Evolutionary conservation across 2,797 vertebrate genomes (phyloP).

Genomic region (Falco naumanni): DNA sequence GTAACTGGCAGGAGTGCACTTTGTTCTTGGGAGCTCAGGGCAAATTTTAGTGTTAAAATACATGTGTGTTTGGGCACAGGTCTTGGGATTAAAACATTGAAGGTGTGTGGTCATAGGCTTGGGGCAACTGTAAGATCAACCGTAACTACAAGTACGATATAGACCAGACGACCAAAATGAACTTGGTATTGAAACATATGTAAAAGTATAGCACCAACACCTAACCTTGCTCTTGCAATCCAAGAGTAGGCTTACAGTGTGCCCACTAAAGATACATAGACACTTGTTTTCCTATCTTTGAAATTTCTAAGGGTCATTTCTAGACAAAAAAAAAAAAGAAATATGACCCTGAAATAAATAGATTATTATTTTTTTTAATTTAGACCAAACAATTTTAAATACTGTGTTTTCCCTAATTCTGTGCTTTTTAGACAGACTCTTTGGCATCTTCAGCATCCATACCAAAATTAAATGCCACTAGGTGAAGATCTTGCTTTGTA

Average conservation of each 20-base stretch:
- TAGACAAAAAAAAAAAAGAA: not conserved
- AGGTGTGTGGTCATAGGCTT: not conserved
- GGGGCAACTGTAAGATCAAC: not conserved
- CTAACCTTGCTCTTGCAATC: not conserved
- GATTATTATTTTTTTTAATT: not conserved
- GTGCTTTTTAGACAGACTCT: not conserved
- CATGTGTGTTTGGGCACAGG: not conserved
- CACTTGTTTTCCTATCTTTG: not conserved
- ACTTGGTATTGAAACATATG: not conserved
- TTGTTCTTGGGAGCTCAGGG: not conserved
- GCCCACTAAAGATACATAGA: not conserved
- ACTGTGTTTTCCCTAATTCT: not conserved
- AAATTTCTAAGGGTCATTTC: not conserved
- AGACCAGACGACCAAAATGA: not conserved
- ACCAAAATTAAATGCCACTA: not conserved
- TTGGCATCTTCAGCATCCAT: not conserved
- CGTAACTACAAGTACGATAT: not conserved
- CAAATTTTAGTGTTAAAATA: not conserved
- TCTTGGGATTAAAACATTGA: not conserved
- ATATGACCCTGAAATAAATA: too few relatives aligned
- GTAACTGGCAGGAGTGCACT: not conserved
- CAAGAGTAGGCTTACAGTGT: not conserved
- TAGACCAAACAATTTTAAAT: not conserved
- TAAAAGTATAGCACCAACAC: not conserved
- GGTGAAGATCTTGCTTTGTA: not conserved